Evolutionary conservation across 2,888 invertebrate species (phyloP).

Genomic region (Petrophora chlorosata): DNA sequence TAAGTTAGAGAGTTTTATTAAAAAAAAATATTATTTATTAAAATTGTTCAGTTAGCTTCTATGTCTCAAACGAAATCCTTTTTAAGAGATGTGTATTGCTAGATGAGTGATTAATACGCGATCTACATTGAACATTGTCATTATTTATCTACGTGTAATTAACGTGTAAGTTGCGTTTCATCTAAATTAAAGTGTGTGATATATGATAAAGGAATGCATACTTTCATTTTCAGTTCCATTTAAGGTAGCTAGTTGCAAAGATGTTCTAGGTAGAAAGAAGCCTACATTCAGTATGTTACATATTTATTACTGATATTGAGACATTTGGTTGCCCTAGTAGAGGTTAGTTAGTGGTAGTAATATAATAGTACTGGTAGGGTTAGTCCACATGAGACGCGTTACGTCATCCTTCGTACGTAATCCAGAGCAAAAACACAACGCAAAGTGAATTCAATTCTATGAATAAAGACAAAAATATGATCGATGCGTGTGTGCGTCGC

Average conservation of each 20-base stretch:
- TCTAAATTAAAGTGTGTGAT: constrained; percentile 79
- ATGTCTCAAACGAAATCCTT: constrained; percentile 65
- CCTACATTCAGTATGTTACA: constrained; percentile 66
- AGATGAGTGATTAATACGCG: constrained; percentile 56
- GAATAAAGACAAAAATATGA: background rate
- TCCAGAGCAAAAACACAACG: no score
- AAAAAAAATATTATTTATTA: constrained; percentile 68
- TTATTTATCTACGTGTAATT: constrained; percentile 30
- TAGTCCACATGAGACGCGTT: constrained; percentile 8
- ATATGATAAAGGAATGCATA: constrained; percentile 57
- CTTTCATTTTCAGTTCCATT: constrained; percentile 65
- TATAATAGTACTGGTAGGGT: constrained; percentile 61
- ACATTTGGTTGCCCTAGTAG: constrained; percentile 72
- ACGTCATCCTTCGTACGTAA: no score
- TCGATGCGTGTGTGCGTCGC: constrained; percentile 35
- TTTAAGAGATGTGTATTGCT: constrained; percentile 58
- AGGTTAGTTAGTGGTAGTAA: constrained; percentile 64
- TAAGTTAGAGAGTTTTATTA: constrained; percentile 78
- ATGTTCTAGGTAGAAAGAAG: constrained; percentile 49
- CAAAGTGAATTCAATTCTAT: no score
- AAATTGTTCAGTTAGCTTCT: constrained; percentile 55
- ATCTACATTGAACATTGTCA: constrained; percentile 51
- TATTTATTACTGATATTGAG: constrained; percentile 75
- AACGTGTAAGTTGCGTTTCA: constrained; percentile 51
- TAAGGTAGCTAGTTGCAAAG: constrained; percentile 70